Percentiles rank a stretch among this genome's conserved stretches.
These are phyloP conservation scores for Odontomyia ornata DNA, from an alignment of 2,888 invertebrate genomes.

Conservation along the genomic window DNA sequence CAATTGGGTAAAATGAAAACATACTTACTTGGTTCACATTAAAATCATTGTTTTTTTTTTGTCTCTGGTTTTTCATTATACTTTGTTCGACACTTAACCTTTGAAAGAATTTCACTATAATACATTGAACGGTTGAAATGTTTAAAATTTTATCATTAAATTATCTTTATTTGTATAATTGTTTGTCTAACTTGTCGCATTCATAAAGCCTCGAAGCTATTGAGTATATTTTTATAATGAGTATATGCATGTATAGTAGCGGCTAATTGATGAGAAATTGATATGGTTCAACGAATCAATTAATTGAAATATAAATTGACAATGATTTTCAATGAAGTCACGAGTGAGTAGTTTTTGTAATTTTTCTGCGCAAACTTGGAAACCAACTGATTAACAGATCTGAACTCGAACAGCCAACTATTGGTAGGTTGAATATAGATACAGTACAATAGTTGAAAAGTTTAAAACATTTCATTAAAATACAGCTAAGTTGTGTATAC, in stretches of 20 bases:
- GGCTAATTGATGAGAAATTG: slow-evolving; percentile 6
- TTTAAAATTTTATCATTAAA: neutral
- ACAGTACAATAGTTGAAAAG: neutral
- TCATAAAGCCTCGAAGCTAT: neutral
- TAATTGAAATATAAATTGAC: slow-evolving; percentile 23
- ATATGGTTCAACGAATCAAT: neutral
- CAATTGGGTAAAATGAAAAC: slow-evolving; percentile 25
- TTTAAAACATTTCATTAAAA: slow-evolving; percentile 36
- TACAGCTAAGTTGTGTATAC: slow-evolving; percentile 36
- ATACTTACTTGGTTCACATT: slow-evolving; percentile 18
- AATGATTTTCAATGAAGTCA: slow-evolving; percentile 2
- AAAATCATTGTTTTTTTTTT: slow-evolving; percentile 21
- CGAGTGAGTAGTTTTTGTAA: too few relatives aligned
- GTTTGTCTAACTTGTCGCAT: neutral
- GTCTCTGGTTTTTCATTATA: slow-evolving; percentile 16
- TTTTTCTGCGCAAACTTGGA: neutral
- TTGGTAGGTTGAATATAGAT: too few relatives aligned
- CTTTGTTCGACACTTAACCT: slow-evolving; percentile 3
- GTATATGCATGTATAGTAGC: too few relatives aligned
- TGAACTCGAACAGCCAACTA: too few relatives aligned
- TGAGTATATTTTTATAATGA: neutral
- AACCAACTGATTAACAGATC: neutral
- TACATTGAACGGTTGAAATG: slow-evolving; percentile 10
- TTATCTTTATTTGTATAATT: neutral
- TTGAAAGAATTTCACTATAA: slow-evolving; percentile 28